Conservation (phyloP, 2,113 vertebrate species). For the Pluvialis apricaria region DNA sequence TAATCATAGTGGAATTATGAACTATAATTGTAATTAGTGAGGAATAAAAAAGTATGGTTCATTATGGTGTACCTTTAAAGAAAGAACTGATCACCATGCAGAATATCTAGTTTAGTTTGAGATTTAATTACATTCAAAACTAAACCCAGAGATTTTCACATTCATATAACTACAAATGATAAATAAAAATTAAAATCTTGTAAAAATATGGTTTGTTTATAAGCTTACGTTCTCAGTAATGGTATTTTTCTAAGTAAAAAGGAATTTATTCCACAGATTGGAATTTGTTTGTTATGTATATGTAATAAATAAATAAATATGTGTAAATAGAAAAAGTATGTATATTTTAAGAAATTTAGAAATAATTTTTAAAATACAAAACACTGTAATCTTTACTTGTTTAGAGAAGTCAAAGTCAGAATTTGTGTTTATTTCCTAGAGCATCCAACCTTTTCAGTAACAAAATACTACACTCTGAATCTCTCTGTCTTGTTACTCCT, state of each 20-base stretch:
- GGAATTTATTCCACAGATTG: background rate
- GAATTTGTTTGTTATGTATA: background rate
- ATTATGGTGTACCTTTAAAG: background rate
- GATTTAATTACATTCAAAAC: background rate
- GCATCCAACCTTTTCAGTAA: background rate
- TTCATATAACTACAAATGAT: background rate
- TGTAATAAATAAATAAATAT: background rate
- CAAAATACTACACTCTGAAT: background rate
- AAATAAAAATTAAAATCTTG: background rate
- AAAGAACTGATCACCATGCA: background rate
- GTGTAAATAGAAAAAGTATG: background rate
- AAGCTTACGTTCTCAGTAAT: background rate
- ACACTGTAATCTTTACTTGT: background rate
- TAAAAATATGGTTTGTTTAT: background rate
- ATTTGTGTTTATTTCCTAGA: background rate
- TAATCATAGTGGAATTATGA: conserved; percentile 13
- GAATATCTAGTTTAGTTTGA: background rate
- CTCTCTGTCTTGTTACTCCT: background rate
- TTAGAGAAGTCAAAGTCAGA: background rate
- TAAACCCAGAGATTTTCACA: background rate
- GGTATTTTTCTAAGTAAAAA: background rate
- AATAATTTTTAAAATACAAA: background rate
- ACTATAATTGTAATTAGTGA: conserved; percentile 5
- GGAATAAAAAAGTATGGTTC: background rate
- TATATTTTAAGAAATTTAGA: background rate